These are phyloP conservation scores for Tor tambroides DNA, from an alignment of 2,113 vertebrate genomes.

Conservation along the genomic window DNA sequence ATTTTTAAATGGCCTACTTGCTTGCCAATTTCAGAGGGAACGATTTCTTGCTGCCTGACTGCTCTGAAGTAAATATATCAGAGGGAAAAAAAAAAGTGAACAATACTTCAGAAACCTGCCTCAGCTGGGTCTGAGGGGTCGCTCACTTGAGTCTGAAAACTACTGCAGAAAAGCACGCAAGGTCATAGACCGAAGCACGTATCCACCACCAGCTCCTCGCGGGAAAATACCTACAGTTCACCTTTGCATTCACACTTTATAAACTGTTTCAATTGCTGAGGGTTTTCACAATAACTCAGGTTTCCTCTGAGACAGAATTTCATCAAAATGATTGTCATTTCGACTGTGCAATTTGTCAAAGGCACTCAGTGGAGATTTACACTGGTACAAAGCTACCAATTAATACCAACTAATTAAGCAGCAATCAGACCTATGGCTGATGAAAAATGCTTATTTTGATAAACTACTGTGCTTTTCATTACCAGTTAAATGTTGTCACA, in stretches of 20 bases:
- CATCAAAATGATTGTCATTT: slow-evolving; percentile 1
- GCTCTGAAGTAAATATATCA: not conserved
- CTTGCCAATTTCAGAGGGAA: slow-evolving; percentile 34
- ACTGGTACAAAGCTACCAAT: slow-evolving; percentile 17
- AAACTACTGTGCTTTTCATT: not conserved
- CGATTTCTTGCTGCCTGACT: slow-evolving; percentile 8
- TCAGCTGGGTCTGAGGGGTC: not conserved
- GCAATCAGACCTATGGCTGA: not conserved
- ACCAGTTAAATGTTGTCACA: not conserved
- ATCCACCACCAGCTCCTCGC: not conserved
- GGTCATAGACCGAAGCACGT: not conserved
- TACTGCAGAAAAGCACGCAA: not conserved
- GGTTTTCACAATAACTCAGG: not conserved
- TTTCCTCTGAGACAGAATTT: not conserved
- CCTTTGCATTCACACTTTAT: slow-evolving; percentile 14
- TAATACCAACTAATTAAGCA: not conserved
- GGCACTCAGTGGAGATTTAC: not conserved
- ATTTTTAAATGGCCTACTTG: slow-evolving; percentile 45
- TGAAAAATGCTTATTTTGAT: not conserved
- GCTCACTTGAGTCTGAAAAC: not conserved
- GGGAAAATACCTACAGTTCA: slow-evolving; percentile 17
- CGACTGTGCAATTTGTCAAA: slow-evolving; percentile 13
- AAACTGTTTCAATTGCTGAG: not conserved
- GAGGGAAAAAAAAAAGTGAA: slow-evolving; percentile 2
- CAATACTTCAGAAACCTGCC: not conserved